Percentiles rank a stretch among this genome's conserved stretches.
Evolutionary conservation across 2,797 vertebrate species (phyloP).

Genomic region (Girardinus metallicus): DNA sequence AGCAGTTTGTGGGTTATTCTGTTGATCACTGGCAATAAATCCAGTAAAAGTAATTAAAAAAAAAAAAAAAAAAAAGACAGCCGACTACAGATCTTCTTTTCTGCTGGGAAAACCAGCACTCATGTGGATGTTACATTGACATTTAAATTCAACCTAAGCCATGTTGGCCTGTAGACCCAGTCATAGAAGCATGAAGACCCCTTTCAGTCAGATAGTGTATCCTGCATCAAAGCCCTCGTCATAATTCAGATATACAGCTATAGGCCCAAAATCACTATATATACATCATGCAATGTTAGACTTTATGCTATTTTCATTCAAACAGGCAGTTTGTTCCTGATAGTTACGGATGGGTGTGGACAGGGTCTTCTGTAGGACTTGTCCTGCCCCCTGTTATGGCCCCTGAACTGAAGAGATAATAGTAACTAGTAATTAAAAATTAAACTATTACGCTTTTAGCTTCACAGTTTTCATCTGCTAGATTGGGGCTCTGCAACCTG

Average conservation of each 20-base stretch:
- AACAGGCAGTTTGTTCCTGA: neutral
- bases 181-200: neutral
- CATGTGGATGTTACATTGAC: neutral
- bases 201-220: neutral
- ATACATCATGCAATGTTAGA: too few species aligned
- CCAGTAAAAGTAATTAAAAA: neutral
- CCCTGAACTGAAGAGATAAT: neutral
- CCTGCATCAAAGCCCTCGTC: neutral
- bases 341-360: too few species aligned
- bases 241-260: neutral
- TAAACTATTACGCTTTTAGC: neutral
- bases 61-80: neutral
- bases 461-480: neutral
- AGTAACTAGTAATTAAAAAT: neutral
- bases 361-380: neutral
- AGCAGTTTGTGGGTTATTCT: neutral
- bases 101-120: neutral
- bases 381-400: neutral
- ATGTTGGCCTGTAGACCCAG: neutral
- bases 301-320: neutral
- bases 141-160: neutral
- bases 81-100: neutral
- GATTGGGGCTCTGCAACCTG: neutral
- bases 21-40: neutral
- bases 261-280: neutral